Conservation (phyloP, 30 jellyfish, hydroid and myxozoan genomes). For the Cassiopea andromeda region DNA sequence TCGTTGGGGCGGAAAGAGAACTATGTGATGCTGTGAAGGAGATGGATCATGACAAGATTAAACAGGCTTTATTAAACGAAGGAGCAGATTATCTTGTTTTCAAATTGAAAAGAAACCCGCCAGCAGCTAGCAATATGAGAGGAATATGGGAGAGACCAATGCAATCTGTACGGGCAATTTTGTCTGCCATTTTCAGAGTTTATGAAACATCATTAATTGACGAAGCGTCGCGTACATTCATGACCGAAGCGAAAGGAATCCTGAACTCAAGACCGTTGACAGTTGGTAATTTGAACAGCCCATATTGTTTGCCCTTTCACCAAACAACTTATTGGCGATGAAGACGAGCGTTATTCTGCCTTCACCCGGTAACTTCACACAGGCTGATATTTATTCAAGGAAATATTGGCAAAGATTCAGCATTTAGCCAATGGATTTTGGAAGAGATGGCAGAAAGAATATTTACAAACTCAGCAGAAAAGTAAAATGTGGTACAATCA, state of each 20-base stretch:
- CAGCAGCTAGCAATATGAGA: slow-evolving; percentile 48
- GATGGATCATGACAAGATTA: too few species aligned
- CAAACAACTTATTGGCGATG: slow-evolving; percentile 30
- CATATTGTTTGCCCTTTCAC: slow-evolving; percentile 4
- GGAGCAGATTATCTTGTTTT: not conserved
- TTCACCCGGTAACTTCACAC: slow-evolving; percentile 40
- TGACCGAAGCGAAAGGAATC: not conserved
- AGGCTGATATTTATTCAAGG: slow-evolving; percentile 9
- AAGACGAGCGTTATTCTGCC: slow-evolving; percentile 8
- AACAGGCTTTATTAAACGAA: too few species aligned
- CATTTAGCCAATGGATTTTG: slow-evolving; percentile 20
- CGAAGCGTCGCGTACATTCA: not conserved
- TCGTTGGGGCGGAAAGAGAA: too few species aligned
- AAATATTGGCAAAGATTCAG: not conserved
- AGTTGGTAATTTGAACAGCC: not conserved
- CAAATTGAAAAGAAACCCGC: not conserved
- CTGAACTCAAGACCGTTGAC: not conserved
- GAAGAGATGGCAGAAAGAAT: slow-evolving; percentile 47
- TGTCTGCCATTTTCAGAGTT: not conserved
- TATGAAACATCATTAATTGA: not conserved
- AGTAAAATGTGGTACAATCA: slow-evolving; percentile 15
- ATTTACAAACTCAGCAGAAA: slow-evolving; percentile 21
- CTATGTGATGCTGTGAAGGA: too few species aligned
- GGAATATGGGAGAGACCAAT: slow-evolving; percentile 59
- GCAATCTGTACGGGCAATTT: slow-evolving; percentile 11